Conservation (phyloP, 2,888 invertebrate species). For the Gymnoscelis rufifasciata region DNA sequence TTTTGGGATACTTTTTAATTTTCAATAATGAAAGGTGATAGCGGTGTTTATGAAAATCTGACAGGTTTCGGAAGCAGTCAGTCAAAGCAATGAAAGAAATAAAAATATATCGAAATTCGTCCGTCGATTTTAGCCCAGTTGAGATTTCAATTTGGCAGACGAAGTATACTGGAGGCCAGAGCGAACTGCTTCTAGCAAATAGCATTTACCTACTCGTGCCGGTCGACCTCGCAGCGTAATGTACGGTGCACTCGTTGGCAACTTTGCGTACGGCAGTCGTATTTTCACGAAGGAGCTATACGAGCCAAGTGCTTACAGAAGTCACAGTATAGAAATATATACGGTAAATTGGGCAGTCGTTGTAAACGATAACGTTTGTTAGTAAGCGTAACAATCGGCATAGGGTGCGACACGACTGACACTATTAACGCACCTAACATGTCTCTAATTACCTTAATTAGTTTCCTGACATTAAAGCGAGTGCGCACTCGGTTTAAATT, state of each 20-base stretch:
- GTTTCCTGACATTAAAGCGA: slow-evolving; percentile 60
- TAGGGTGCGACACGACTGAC: slow-evolving; percentile 31
- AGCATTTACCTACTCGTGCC: slow-evolving; percentile 57
- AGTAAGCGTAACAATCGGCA: slow-evolving; percentile 5
- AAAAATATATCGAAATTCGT: slow-evolving; percentile 44
- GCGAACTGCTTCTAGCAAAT: slow-evolving; percentile 64
- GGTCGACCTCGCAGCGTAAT: slow-evolving; percentile 49
- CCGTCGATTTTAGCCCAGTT: slow-evolving; percentile 58
- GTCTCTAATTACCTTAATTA: slow-evolving; percentile 71
- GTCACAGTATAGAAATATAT: slow-evolving; percentile 19
- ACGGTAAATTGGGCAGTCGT: slow-evolving; percentile 5
- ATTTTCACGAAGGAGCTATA: slow-evolving; percentile 36
- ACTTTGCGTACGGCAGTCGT: slow-evolving; percentile 28
- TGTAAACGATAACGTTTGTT: slow-evolving; percentile 1
- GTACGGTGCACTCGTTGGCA: slow-evolving; percentile 50
- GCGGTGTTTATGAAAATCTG: slow-evolving; percentile 43
- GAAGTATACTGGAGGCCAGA: slow-evolving; percentile 51
- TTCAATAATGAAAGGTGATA: slow-evolving; percentile 41
- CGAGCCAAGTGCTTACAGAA: slow-evolving; percentile 24
- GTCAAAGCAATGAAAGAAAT: slow-evolving; percentile 26
- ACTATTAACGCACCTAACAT: slow-evolving; percentile 53
- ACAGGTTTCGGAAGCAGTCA: slow-evolving; percentile 42
- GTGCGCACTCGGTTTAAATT: slow-evolving; percentile 65
- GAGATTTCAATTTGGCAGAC: slow-evolving; percentile 67
- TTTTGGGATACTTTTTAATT: slow-evolving; percentile 49